These are phyloP conservation scores for Iguana delicatissima DNA, from an alignment of 2,797 vertebrate species.

Conservation along the genomic window DNA sequence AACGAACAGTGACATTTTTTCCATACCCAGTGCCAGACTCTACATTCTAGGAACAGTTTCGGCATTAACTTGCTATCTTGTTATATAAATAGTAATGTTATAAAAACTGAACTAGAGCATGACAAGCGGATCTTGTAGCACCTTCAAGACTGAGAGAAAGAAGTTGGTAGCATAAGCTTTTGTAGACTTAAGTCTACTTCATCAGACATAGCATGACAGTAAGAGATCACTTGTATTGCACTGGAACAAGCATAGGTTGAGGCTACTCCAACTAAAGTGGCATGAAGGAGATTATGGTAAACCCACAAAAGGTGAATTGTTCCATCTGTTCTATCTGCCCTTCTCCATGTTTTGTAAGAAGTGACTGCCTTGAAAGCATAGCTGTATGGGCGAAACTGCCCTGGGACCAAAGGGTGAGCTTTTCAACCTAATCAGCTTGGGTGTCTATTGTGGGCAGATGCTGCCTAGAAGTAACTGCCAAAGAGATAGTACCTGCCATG, in stretches of 20 bases:
- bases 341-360: not conserved
- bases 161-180: no score
- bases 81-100: conserved; percentile 42
- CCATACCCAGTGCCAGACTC: conserved; percentile 24
- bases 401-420: not conserved
- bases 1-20: conserved; percentile 26
- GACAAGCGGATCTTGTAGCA: no score
- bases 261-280: not conserved
- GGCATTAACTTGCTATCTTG: conserved; percentile 34
- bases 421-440: not conserved
- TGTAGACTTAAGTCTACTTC: no score
- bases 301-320: not conserved
- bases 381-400: not conserved
- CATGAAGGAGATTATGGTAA: not conserved
- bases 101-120: conserved; percentile 10
- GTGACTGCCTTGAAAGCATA: not conserved
- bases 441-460: not conserved
- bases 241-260: not conserved
- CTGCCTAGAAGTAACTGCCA: not conserved
- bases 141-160: no score
- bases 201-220: not conserved
- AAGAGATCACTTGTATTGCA: not conserved
- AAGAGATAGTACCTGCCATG: not conserved
- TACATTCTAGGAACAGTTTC: conserved; percentile 32
- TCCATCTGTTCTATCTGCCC: not conserved